Base-by-base conservation (phyloP, 2,797 vertebrate species). In the Cebuella pygmaea region DNA sequence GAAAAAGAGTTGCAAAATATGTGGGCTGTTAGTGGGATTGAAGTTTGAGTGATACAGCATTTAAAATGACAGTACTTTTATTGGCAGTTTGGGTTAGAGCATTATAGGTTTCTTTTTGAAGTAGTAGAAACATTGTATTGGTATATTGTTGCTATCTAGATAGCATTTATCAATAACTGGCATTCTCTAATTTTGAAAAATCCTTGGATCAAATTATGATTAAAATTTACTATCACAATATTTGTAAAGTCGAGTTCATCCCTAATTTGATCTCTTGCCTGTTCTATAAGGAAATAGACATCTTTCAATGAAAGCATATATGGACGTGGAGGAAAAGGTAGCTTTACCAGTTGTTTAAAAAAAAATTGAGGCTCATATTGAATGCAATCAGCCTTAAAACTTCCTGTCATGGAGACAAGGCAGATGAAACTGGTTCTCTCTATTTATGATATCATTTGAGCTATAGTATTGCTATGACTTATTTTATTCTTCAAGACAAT, bases 181-280 rank as follows among this genome's bases (percentile, higher is more conserved):
- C 46, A 86, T 80, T 76, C 39, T 88, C 64, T 87, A 81, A 95
- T 30, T 75, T 50, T 80, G 75, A 96, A 94, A 82, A 36, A 72
- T 57, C 17, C 14, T n/a, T 70, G 33, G 79, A 55, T 92, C 48
- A 91, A 93, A 84, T 74, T 79, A n/a, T 72, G 22, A 90, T 48
- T 85, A n/a, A 17, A 70, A 61, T 79, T 74, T 94, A 86, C 10
- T 97, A 14, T 87, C 36, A 95, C 39, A 74, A 79, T 76, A 85
- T 61, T 88, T 92, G 44, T n/a, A n/a, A 95, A 88, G 5, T 52
- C 59, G 44, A 79, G 36, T 88, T 90, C 52, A 82, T 36, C 24
- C 76, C 15, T 88, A 33, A 59, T 94, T 92, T 94, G 15, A 6
- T 82, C n/a, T 95, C 14, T 20, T 82, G 52, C 10, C 9, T 88